Evolutionary conservation across 2,888 invertebrate genomes (phyloP).

Genomic region (Rhagium mordax): DNA sequence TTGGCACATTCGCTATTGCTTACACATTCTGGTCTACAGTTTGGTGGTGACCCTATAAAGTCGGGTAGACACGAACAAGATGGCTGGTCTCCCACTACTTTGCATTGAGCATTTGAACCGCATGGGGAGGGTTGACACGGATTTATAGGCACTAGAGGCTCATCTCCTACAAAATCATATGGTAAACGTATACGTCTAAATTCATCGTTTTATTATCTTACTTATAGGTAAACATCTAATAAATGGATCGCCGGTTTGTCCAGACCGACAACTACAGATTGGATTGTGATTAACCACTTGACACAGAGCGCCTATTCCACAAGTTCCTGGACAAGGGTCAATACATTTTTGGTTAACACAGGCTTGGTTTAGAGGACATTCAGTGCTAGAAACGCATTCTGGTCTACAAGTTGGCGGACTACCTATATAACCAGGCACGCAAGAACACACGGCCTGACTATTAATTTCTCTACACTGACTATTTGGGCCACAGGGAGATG

Average conservation of each 20-base stretch:
- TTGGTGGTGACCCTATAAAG: constrained; percentile 78
- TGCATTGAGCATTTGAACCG: constrained; percentile 78
- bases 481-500: constrained; percentile 74
- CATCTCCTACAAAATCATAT: constrained; percentile 48
- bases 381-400: constrained; percentile 75
- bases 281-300: constrained; percentile 75
- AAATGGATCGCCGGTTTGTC: constrained; percentile 77
- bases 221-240: constrained; percentile 75
- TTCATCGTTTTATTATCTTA: constrained; percentile 46
- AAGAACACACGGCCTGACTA: constrained; percentile 74
- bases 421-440: constrained; percentile 73
- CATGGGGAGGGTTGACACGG: constrained; percentile 83
- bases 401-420: constrained; percentile 74
- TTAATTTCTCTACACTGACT: constrained; percentile 73
- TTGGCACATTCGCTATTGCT: constrained; percentile 81
- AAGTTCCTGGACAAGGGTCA: constrained; percentile 75
- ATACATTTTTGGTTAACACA: constrained; percentile 76
- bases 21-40: constrained; percentile 83
- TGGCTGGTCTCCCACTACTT: constrained; percentile 71
- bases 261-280: constrained; percentile 73
- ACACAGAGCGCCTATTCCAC: constrained; percentile 73
- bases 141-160: constrained; percentile 63
- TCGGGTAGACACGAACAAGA: constrained; percentile 76
- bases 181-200: not conserved
- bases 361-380: constrained; percentile 73